Base-by-base conservation (phyloP, 2,797 vertebrate species). In the Lacerta agilis region DNA sequence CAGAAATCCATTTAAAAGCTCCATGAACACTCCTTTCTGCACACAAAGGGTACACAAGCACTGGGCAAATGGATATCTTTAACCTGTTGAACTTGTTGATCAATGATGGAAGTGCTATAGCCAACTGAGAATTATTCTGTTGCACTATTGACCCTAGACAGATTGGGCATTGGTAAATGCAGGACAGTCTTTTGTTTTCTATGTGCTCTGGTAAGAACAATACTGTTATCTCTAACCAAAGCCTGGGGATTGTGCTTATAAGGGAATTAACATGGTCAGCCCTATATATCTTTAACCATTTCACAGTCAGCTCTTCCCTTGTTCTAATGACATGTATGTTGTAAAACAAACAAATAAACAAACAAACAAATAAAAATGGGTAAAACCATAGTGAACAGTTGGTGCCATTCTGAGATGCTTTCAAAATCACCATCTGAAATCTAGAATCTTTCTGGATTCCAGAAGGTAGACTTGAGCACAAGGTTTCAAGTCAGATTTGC, bases 151-250 rank as follows among this genome's bases (percentile, higher is more conserved):
- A 93, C 92, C 91, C 76, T 83, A 64, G 82, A 41, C 77, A 71
- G 41, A 49, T 72, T 38, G 78, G 64, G 45, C 83, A 89, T 27
- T 18, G n/a, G 79, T 33, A 76, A 43, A 66, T 58, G 38, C 64
- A 84, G 55, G 76, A 61, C 45, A 58, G 45, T 27, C 75, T 82
- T 83, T 82, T 38, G 75, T 90, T 92, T 95, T 90, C 94, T 91
- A 72, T 89, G 89, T 89, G 92, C 89, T 84, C 41, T 0, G 0
- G 87, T 69, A 87, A 91, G 92, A 95, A 93, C 55, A 17, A 27
- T 49, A 64, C 33, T 45, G 91, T 94, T 95, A 95, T 95, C 95
- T 95, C 86, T 73, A 79, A 25, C 91, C 45, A 86, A 94, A 96
- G 93, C 86, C 93, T 93, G 93, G 89, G 36, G 36, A 8, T 3